Base-by-base conservation (phyloP, 2,113 vertebrate species). In the Hirundichthys speculiger region DNA sequence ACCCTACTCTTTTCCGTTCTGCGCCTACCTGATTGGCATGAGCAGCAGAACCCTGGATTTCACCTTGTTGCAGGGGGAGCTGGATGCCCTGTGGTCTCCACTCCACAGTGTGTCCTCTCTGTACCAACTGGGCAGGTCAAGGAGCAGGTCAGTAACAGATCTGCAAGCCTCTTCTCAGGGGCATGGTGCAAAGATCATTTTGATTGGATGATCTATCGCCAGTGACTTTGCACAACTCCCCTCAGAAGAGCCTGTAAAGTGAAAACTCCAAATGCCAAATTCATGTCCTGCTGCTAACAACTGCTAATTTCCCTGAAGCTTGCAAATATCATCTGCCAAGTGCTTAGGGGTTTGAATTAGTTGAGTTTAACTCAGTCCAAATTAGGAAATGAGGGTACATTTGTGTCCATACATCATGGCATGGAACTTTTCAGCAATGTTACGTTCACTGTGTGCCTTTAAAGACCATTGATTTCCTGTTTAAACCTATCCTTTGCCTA, bases 101-200 rank as follows among this genome's bases (percentile, higher is more conserved):
- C 83, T 93, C 85, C 93, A 91, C 88, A 93, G 92, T 73, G 84
- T 91, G 79, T 81, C 88, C 79, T 90, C 92, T 64, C 90, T 93
- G 75, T 90, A 93, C 70, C 93, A 92, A 82, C 88, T 92, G 86
- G 88, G 92, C 91, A 92, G 93, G 90, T 94, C 90, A 88, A 92
- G 92, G 90, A 89, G 92, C 92, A 93, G 93, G 92, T 94, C 84
- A 93, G 93, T 93, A 80, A 54, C 72, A 79, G 85, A 75, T 69
- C 64, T 25, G 53, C 59, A 68, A 80, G 59, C 47, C 43, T 40
- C 60, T 41, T 81, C 69, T 73, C 61, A 73, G 78, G 62, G 79
- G 76, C 11, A 69, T 3, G n/a, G 67, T 74, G 74, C 80, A 75
- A 70, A 69, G 75, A 19, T 19, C 25, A 21, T 53, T 61, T 42